Percentiles rank a stretch among this genome's conserved stretches.
phyloP scores from a whole-genome alignment of 2,888 invertebrate genomes.

The Lagria hirta region DNA sequence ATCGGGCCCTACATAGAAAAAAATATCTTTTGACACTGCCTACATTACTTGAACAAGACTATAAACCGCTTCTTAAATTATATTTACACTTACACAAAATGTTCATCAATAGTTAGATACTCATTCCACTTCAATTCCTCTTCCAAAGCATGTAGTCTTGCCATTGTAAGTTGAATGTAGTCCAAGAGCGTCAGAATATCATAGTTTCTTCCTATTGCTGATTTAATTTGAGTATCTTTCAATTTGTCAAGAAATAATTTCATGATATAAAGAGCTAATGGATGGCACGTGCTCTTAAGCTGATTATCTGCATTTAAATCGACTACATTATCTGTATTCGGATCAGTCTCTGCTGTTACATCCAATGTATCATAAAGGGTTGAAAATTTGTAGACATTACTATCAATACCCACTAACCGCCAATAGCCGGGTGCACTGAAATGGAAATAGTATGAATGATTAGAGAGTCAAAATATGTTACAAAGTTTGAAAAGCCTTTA shows the following conservation, averaged over 20 bases:
- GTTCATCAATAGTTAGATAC: not conserved
- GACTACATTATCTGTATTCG: too few species aligned
- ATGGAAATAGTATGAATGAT: too few species aligned
- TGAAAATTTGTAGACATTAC: too few species aligned
- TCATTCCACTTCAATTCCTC: not conserved
- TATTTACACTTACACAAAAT: conserved; percentile 8
- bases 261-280: not conserved
- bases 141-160: conserved; percentile 1
- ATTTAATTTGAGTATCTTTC: not conserved
- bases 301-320: too few species aligned
- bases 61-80: not conserved
- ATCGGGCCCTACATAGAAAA: conserved; percentile 7
- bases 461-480: too few species aligned
- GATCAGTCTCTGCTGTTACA: too few species aligned
- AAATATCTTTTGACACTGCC: too few species aligned
- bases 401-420: too few species aligned
- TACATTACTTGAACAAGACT: conserved; percentile 2
- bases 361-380: too few species aligned
- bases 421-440: too few species aligned
- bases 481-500: too few species aligned
- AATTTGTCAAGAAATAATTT: conserved; percentile 8
- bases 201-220: conserved; percentile 7
- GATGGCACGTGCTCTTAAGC: too few species aligned
- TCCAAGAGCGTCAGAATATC: conserved; percentile 13
- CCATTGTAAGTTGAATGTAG: conserved; percentile 9